Evolutionary conservation across 2,797 vertebrate species (phyloP), one percentile per base, ranked within the genome.

Genomic region (Cynopterus sphinx): DNA sequence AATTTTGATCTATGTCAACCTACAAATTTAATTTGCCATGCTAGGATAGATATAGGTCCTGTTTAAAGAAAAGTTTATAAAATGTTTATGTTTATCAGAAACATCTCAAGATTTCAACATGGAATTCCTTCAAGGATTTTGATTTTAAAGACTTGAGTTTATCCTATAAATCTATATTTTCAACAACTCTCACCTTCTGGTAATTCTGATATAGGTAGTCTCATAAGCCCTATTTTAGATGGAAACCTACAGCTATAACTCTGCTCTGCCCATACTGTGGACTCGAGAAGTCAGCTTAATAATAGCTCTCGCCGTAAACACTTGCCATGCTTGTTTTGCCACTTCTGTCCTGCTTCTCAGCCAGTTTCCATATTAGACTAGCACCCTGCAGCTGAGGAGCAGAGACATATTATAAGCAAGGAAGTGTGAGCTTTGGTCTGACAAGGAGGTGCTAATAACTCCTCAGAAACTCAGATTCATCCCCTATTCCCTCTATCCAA

Each of bases 361-460:
- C 68, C 67, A 90, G 87, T 74, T 93, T 92, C 89, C 21, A 0
- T 88, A 93, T 96, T 90, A 96, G 91, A 88, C 91, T 93, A 83
- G 78, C 90, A 86, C 95, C 63, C 57, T 92, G 73, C 26, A 53
- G 63, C 15, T 17, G 46, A 78, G 57, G 96, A 92, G 81, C 87
- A 78, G 73, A 94, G 51, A 88, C 36, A 59, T 75, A 92, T 88
- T 88, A 90, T 16, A 96, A 55, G 84, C 95, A 86, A 97, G 70
- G 39, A 94, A 22, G 22, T 88, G 71, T 87, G 90, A 97, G 96
- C 95, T 96, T 1, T 31, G 17, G 91, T 84, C 94, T 97, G 93
- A 96, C 93, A 94, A 88, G 85, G 67, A 96, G 84, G 96, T 95
- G 95, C 93, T 97, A 95, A 97, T 95, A 96, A 90, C 51, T 95